Base-by-base conservation (phyloP, 2,113 vertebrate species). In the Kryptolebias marmoratus region DNA sequence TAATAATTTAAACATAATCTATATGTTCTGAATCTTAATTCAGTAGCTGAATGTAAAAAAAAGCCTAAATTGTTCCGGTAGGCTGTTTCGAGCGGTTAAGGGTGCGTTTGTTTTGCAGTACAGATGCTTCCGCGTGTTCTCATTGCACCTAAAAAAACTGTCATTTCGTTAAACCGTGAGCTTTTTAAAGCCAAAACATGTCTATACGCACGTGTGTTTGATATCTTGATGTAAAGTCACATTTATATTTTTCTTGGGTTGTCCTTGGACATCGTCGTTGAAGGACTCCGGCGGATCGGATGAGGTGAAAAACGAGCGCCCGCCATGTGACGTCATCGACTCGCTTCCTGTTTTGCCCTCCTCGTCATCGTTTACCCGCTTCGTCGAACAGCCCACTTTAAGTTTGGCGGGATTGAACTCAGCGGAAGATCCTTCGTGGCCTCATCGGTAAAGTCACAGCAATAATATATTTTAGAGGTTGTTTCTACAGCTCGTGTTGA, bases 321-420 rank as follows among this genome's bases (percentile, higher is more conserved):
- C 71, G 3, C 69, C 11, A 0, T 0, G 0, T 10, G 8, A n/a
- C 28, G 57, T 47, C 54, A 18, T 1, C 0, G 1, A 5, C 56
- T n/a, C 56, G 53, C 73, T 91, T 90, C 85, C 80, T 48, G 81
- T 0, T 2, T 59, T 47, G 4, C 28, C 3, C 11, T 3, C 2
- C 0, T 13, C 88, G 83, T 89, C 88, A 86, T 28, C 16, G 1
- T 81, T 87, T 83, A 80, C 87, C 83, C 88, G 91, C 85, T 83
- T 77, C 32, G 77, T 85, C 77, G 69, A 86, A 88, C 75, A 64
- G 2, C 48, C 49, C 64, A 15, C 56, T 49, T 66, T 57, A 36
- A 22, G 77, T 87, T 91, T 90, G 91, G 90, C 91, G 88, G 87
- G 83, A 82, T 52, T 68, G 13, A 53, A 12, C 2, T 15, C 3